Percentiles rank a stretch among this genome's conserved stretches.
These are phyloP conservation scores for Aphaenogaster rudis DNA, from an alignment of 1,140 invertebrate genomes.

Conservation along the genomic window DNA sequence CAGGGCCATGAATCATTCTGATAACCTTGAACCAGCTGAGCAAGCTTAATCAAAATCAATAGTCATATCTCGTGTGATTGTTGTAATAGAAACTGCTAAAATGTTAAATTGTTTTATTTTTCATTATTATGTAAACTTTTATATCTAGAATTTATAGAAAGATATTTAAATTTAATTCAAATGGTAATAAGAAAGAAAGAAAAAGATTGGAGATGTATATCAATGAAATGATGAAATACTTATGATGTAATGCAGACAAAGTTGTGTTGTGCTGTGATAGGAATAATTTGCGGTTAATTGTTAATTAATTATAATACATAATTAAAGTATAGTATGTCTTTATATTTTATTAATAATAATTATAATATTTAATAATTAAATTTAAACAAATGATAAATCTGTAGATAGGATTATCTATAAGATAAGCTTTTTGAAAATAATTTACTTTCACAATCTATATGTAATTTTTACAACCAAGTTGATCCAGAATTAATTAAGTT, in stretches of 20 bases:
- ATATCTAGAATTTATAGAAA: background rate
- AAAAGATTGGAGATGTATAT: background rate
- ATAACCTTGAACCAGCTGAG: background rate
- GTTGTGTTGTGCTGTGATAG: background rate
- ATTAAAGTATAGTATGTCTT: background rate
- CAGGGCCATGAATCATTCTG: background rate
- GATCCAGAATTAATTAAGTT: background rate
- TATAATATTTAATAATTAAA: background rate
- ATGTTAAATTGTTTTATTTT: background rate
- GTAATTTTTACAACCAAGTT: background rate
- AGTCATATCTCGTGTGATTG: background rate
- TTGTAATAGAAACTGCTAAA: background rate
- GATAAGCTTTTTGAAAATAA: background rate
- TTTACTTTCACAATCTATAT: background rate
- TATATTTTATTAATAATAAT: background rate
- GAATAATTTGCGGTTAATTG: background rate
- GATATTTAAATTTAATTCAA: background rate
- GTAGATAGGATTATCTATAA: background rate
- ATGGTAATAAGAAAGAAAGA: background rate
- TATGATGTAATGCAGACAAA: conserved; percentile 11
- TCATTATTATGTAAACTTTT: background rate
- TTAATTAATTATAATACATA: background rate
- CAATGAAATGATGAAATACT: background rate
- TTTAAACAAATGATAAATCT: conserved; percentile 13
- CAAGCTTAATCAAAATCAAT: background rate